Conservation (phyloP, 2,797 vertebrate species). For the Mionectes olivaceus region DNA sequence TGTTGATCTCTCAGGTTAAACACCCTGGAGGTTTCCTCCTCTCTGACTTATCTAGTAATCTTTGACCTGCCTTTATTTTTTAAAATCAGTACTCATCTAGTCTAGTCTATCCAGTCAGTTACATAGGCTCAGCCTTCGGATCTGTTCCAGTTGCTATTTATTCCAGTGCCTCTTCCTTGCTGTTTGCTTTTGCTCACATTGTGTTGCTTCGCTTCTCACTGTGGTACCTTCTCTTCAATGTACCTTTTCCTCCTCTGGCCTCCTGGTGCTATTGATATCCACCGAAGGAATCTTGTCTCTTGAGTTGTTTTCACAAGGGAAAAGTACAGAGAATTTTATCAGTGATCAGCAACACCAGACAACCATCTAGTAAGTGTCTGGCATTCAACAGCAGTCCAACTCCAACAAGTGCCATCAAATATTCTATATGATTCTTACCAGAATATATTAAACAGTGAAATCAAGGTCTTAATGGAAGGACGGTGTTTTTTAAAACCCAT, state of each 20-base stretch:
- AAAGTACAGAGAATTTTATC: not conserved
- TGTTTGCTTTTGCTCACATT: not conserved
- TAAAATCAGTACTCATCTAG: conserved; percentile 19
- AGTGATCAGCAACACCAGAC: not conserved
- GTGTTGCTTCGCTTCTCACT: not conserved
- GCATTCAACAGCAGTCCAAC: not conserved
- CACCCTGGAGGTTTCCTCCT: not conserved
- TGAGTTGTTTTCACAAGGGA: not conserved
- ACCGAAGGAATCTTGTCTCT: not conserved
- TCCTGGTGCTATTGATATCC: not conserved
- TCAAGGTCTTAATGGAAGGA: not conserved
- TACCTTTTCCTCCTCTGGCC: not conserved
- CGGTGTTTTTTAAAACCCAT: not conserved
- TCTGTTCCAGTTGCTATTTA: not conserved
- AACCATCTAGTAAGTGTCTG: not conserved
- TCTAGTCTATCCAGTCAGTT: not conserved
- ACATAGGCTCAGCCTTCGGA: not conserved
- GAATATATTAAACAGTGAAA: not conserved
- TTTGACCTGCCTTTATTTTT: conserved; percentile 13
- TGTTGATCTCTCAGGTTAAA: conserved; percentile 27
- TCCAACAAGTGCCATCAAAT: not conserved
- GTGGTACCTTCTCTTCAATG: not conserved
- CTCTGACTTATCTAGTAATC: not conserved
- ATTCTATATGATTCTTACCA: not conserved
- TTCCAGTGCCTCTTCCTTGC: not conserved